phyloP scores from a whole-genome alignment of 30 jellyfish, hydroid and myxozoan species.

The Morbakka virulenta region DNA sequence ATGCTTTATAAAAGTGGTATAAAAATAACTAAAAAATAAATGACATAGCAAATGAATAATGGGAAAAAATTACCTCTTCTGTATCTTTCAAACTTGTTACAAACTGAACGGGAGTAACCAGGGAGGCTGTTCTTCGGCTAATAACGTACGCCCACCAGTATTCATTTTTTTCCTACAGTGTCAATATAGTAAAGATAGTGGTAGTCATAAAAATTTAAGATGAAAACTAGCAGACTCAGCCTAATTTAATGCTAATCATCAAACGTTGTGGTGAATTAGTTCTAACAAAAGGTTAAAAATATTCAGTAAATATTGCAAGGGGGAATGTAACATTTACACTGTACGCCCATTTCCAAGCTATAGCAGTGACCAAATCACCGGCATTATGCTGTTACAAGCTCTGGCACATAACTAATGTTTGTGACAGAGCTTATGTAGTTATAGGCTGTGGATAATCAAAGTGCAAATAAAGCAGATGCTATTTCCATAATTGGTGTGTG shows the following conservation, averaged over 20 bases:
- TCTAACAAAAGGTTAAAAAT: too few species aligned
- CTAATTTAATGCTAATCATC: neutral
- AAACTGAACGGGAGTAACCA: slow-evolving; percentile 84
- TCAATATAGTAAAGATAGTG: neutral
- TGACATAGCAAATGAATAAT: neutral
- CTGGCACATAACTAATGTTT: too few species aligned
- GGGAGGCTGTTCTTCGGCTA: slow-evolving; percentile 47
- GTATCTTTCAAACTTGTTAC: slow-evolving; percentile 73
- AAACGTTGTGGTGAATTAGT: neutral
- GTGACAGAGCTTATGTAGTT: too few species aligned
- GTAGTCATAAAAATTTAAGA: neutral
- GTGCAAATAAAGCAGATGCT: too few species aligned
- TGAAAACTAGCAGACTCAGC: neutral
- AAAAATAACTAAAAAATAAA: neutral
- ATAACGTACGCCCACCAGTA: slow-evolving; percentile 97
- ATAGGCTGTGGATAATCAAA: too few species aligned
- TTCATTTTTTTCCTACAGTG: slow-evolving; percentile 94
- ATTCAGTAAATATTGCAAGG: too few species aligned
- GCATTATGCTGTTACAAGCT: too few species aligned
- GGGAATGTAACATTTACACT: too few species aligned
- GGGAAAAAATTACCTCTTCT: slow-evolving; percentile 61
- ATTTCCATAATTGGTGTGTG: too few species aligned
- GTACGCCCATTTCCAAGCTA: too few species aligned
- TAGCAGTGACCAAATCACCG: too few species aligned
- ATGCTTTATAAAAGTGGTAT: neutral